Evolutionary conservation across 2,797 vertebrate species (phyloP).

Genomic region (Acridotheres tristis): DNA sequence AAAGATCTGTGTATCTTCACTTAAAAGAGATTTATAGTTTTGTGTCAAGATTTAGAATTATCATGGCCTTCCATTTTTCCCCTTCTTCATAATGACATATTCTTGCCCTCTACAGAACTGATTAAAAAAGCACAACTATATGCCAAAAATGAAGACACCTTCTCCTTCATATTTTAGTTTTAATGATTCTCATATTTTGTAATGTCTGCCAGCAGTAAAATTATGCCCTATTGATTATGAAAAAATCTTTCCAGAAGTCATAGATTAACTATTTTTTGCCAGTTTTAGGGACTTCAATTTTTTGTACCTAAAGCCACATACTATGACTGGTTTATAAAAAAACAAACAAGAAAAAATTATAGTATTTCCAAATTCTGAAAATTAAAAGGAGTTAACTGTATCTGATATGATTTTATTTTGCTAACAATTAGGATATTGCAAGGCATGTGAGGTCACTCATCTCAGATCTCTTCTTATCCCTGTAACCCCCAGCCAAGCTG

Average conservation of each 20-base stretch:
- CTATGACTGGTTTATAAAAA: not conserved
- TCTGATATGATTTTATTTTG: not conserved
- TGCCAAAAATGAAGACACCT: not conserved
- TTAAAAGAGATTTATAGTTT: constrained; percentile 64
- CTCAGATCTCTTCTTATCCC: not conserved
- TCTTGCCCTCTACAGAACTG: not conserved
- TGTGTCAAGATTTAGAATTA: constrained; percentile 52
- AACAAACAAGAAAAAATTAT: not conserved
- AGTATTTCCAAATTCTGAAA: not conserved
- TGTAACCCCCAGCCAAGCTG: not conserved
- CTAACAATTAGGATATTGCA: not conserved
- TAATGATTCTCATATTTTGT: not conserved
- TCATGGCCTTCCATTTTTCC: not conserved
- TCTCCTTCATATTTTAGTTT: constrained; percentile 24
- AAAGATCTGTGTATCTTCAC: constrained; percentile 51
- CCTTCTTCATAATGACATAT: not conserved
- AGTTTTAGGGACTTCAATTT: not conserved
- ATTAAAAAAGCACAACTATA: not conserved
- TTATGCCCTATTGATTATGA: not conserved
- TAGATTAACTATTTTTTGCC: not conserved
- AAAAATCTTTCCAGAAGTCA: not conserved
- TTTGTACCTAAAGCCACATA: not conserved
- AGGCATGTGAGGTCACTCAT: not conserved
- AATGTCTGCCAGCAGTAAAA: not conserved
- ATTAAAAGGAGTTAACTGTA: not conserved